Evolutionary conservation across 2,797 vertebrate species (phyloP).

Genomic region (Malacoctenus gilli): DNA sequence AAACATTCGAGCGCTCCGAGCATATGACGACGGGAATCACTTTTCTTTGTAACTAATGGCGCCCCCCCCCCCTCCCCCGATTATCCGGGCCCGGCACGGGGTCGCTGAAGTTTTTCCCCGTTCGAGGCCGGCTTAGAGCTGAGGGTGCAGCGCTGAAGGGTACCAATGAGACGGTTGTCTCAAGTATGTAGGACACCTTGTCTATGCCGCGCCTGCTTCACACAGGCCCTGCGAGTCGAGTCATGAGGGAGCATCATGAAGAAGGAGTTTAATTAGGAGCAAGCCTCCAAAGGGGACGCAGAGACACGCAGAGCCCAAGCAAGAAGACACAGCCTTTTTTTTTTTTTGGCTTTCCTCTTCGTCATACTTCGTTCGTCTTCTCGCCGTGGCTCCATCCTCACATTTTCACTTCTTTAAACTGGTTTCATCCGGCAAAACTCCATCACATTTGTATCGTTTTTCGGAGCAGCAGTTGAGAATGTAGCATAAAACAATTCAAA

Average conservation of each 20-base stretch:
- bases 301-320: conserved; percentile 73
- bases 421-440: no score
- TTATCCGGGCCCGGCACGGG: no score
- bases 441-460: no score
- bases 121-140: conserved; percentile 55
- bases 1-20: no score
- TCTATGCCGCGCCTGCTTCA: conserved; percentile 79
- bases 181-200: conserved; percentile 83
- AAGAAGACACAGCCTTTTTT: conserved; percentile 64
- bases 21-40: conserved; percentile 6
- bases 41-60: conserved; percentile 1
- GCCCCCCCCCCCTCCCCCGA: no score
- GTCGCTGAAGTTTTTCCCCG: conserved; percentile 19
- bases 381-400: not conserved
- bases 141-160: conserved; percentile 64
- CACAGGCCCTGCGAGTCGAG: conserved; percentile 77
- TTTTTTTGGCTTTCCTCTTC: conserved; percentile 43
- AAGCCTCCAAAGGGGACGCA: conserved; percentile 79
- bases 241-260: conserved; percentile 82
- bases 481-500: no score
- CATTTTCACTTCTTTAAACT: conserved; percentile 19
- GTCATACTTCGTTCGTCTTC: conserved; percentile 38
- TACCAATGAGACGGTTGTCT: conserved; percentile 73
- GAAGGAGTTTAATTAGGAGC: conserved; percentile 86
- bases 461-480: no score